Evolutionary conservation across 2,888 invertebrate species (phyloP).

Genomic region (Ferrisia virgata): DNA sequence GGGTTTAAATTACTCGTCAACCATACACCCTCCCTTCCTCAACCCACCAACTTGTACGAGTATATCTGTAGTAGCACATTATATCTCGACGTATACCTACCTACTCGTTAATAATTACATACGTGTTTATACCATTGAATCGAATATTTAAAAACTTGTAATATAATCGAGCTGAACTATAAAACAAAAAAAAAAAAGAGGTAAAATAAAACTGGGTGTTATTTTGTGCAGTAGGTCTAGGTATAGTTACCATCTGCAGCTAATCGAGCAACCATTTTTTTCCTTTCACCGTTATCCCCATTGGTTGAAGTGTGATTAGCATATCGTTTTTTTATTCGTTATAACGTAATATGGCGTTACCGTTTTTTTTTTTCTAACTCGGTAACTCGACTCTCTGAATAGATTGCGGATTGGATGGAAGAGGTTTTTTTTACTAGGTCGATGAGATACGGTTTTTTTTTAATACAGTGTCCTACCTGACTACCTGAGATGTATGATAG

Average conservation of each 20-base stretch:
- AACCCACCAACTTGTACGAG: background rate
- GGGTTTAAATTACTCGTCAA: background rate
- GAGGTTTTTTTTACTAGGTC: background rate
- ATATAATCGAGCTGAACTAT: background rate
- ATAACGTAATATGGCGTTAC: background rate
- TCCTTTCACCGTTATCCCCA: background rate
- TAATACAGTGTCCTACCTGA: too few species aligned
- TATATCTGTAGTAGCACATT: too few species aligned
- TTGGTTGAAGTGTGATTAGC: background rate
- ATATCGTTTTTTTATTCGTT: slow-evolving; percentile 16
- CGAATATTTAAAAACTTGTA: background rate
- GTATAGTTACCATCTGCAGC: background rate
- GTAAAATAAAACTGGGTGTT: background rate
- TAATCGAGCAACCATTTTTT: slow-evolving; percentile 14
- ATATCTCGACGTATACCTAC: background rate
- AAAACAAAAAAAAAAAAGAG: background rate
- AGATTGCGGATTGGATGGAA: background rate
- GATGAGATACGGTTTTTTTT: too few species aligned
- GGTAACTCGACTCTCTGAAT: background rate
- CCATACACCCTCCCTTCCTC: too few species aligned
- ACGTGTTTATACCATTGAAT: background rate
- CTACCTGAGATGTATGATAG: too few species aligned
- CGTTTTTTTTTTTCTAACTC: background rate
- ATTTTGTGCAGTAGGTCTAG: background rate
- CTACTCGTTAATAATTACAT: background rate